Evolutionary conservation across 2,888 invertebrate genomes (phyloP).

Genomic region (Caenorhabditis auriculariae): DNA sequence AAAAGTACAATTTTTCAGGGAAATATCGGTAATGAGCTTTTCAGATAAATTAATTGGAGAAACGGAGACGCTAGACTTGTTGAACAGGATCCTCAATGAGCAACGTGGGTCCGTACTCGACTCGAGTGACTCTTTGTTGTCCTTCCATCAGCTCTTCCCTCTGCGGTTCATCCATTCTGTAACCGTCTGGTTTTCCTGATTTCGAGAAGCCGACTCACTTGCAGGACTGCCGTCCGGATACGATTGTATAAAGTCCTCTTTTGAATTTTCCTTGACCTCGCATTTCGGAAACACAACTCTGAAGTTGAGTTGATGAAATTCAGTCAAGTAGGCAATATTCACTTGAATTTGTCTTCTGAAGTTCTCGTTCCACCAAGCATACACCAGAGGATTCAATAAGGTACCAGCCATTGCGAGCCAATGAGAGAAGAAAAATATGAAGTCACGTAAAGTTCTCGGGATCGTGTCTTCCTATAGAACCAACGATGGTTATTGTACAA

Average conservation of each 20-base stretch:
- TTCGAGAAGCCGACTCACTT: conserved; percentile 5
- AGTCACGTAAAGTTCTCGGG: too few species aligned
- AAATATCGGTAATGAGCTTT: not conserved
- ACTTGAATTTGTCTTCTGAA: conserved; percentile 42
- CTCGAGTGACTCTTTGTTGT: too few species aligned
- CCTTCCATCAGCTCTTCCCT: too few species aligned
- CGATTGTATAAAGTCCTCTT: conserved; percentile 22
- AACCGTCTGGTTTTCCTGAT: too few species aligned
- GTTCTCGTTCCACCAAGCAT: conserved; percentile 52
- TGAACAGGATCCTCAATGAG: too few species aligned
- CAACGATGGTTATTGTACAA: too few species aligned
- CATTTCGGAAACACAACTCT: conserved; percentile 27
- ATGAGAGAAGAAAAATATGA: conserved; percentile 81
- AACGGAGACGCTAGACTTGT: too few species aligned
- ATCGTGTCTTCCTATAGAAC: too few species aligned
- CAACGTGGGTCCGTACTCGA: too few species aligned
- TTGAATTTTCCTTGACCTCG: conserved; percentile 25
- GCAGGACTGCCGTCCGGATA: conserved; percentile 24
- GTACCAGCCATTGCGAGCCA: conserved; percentile 89
- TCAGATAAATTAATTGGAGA: not conserved
- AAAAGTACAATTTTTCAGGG: not conserved
- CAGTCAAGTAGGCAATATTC: not conserved
- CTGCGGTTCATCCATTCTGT: too few species aligned
- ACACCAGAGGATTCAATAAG: conserved; percentile 79
- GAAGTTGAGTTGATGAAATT: conserved; percentile 1